These are phyloP conservation scores for Oncorhynchus kisutch DNA, from an alignment of 2,113 vertebrate species.

Conservation along the genomic window DNA sequence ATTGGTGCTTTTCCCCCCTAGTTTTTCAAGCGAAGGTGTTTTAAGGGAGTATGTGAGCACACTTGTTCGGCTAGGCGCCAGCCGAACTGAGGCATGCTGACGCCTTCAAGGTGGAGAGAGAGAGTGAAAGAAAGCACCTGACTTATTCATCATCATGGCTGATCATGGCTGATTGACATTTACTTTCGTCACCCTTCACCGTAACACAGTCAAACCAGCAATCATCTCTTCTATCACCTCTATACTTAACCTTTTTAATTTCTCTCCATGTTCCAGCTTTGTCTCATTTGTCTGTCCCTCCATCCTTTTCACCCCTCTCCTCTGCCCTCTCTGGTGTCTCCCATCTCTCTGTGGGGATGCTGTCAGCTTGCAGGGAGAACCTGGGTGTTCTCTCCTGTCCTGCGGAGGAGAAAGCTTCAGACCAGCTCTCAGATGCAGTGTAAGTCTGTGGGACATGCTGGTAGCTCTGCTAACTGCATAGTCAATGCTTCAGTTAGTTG, in stretches of 20 bases:
- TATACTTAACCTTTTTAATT: neutral
- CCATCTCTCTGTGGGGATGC: neutral
- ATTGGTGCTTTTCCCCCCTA: no score
- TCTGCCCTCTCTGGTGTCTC: constrained; percentile 10
- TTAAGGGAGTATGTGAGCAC: no score
- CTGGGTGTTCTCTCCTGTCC: constrained; percentile 86
- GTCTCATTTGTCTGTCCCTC: neutral
- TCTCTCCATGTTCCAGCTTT: neutral
- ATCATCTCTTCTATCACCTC: constrained; percentile 54
- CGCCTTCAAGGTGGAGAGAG: neutral
- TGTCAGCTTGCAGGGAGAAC: constrained; percentile 87
- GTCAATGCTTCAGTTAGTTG: no score
- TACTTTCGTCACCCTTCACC: neutral
- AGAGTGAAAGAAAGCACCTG: neutral
- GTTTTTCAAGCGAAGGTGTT: no score
- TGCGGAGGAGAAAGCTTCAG: constrained; percentile 66
- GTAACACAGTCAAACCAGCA: neutral
- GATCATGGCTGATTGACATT: constrained; percentile 8
- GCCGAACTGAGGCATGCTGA: no score
- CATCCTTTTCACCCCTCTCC: neutral
- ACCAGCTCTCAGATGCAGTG: neutral
- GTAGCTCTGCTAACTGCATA: no score
- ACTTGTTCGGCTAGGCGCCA: no score
- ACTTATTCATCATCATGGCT: constrained; percentile 33
- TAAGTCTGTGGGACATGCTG: neutral